phyloP scores from a whole-genome alignment of 2,888 invertebrate species.

The Chrysolina oricalcia region DNA sequence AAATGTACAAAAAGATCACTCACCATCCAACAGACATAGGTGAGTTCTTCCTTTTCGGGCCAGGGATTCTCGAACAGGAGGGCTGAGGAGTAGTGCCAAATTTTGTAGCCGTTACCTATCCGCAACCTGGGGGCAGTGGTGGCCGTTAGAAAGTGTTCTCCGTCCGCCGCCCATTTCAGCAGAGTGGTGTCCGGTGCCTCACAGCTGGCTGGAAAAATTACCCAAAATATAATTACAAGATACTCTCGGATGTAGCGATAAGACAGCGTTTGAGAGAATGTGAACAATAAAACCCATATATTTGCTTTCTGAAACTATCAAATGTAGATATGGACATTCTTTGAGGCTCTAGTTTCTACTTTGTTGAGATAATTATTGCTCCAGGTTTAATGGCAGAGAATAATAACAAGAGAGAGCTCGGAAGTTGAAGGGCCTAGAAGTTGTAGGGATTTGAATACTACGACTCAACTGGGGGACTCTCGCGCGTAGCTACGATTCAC shows the following conservation, averaged over 20 bases:
- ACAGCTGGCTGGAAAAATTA: slow-evolving; percentile 71
- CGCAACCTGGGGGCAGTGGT: slow-evolving; percentile 95
- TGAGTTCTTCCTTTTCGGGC: slow-evolving; percentile 83
- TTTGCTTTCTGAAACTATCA: no score
- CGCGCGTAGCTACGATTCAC: no score
- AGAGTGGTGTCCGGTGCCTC: slow-evolving; percentile 91
- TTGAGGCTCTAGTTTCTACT: no score
- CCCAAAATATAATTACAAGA: neutral
- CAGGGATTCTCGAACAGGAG: slow-evolving; percentile 85
- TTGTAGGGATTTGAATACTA: no score
- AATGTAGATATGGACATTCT: no score
- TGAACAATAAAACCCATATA: no score
- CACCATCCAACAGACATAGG: slow-evolving; percentile 87
- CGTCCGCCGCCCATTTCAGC: slow-evolving; percentile 95
- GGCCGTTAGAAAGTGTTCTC: slow-evolving; percentile 94
- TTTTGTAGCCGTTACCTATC: slow-evolving; percentile 93
- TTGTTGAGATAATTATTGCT: no score
- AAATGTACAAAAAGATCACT: slow-evolving; percentile 5
- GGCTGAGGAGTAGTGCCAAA: slow-evolving; percentile 93
- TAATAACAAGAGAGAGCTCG: no score
- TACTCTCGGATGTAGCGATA: neutral
- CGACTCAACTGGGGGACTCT: no score
- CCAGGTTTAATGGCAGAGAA: no score
- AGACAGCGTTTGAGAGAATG: no score
- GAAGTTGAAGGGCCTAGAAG: no score